Percentiles rank a stretch among this genome's conserved stretches.
phyloP scores from a whole-genome alignment of 2,888 invertebrate species.

The Cyclophora albipunctata region DNA sequence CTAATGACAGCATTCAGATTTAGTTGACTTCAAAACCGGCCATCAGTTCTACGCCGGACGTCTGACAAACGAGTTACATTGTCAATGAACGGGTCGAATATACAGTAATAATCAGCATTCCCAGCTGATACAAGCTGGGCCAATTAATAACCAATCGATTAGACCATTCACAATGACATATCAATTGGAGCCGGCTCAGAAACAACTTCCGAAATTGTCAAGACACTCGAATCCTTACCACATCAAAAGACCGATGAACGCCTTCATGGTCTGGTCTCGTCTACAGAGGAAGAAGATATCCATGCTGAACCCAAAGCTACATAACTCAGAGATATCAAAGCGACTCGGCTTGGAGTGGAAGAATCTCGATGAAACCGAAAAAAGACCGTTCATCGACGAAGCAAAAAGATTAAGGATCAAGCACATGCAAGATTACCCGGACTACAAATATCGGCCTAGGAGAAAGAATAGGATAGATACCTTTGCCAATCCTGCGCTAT shows the following conservation, averaged over 20 bases:
- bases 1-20: constrained; percentile 69
- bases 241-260: constrained; percentile 98
- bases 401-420: constrained; percentile 84
- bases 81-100: constrained; percentile 2
- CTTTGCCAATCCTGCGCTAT: constrained; percentile 43
- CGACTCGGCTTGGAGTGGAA: constrained; percentile 91
- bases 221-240: constrained; percentile 80
- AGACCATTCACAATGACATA: constrained; percentile 42
- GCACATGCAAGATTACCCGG: constrained; percentile 83
- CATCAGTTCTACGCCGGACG: constrained; percentile 54
- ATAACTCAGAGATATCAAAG: constrained; percentile 88
- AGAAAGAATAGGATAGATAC: constrained; percentile 74
- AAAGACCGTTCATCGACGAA: constrained; percentile 91
- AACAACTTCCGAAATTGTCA: constrained; percentile 43
- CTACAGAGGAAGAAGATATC: constrained; percentile 90
- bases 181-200: constrained; percentile 41
- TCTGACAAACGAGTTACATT: constrained; percentile 32
- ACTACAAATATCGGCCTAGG: constrained; percentile 81
- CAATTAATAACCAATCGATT: no score
- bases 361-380: constrained; percentile 83
- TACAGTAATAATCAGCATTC: constrained; percentile 1
- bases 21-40: constrained; percentile 50
- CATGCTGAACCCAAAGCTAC: constrained; percentile 85
- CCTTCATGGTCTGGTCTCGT: constrained; percentile 98
- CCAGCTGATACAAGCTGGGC: not conserved